Evolutionary conservation across 2,888 invertebrate species (phyloP).

Genomic region (Caenorhabditis wallacei): DNA sequence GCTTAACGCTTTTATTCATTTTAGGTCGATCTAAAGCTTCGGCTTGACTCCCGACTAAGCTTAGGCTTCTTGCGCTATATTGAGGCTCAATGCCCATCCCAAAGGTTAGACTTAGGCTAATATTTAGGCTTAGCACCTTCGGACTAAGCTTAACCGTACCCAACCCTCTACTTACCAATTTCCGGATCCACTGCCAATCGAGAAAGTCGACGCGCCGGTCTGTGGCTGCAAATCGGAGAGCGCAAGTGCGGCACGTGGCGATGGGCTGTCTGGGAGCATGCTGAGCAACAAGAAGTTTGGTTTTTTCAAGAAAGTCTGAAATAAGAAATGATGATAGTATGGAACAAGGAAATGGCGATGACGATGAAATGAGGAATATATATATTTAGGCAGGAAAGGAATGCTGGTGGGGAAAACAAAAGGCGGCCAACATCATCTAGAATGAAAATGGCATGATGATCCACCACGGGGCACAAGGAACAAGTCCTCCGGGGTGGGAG

Average conservation of each 20-base stretch:
- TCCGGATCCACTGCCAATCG: slow-evolving; percentile 75
- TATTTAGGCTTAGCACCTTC: too few relatives aligned
- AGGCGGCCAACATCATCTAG: slow-evolving; percentile 28
- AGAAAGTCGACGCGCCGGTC: slow-evolving; percentile 75
- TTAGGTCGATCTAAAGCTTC: too few relatives aligned
- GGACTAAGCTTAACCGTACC: too few relatives aligned
- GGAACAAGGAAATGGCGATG: neutral
- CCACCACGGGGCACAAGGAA: slow-evolving; percentile 29
- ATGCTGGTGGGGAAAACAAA: slow-evolving; percentile 17
- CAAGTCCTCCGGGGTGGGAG: slow-evolving; percentile 2
- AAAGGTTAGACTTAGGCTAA: too few relatives aligned
- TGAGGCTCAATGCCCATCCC: too few relatives aligned
- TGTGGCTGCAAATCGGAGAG: slow-evolving; percentile 82
- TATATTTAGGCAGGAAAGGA: too few relatives aligned
- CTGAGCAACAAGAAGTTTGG: neutral
- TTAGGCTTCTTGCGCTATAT: too few relatives aligned
- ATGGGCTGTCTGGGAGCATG: slow-evolving; percentile 82
- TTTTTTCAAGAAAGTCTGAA: slow-evolving; percentile 9
- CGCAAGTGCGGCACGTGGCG: slow-evolving; percentile 82
- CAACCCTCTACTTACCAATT: slow-evolving; percentile 78
- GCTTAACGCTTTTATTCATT: too few relatives aligned
- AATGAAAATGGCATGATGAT: slow-evolving; percentile 34
- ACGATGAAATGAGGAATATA: neutral
- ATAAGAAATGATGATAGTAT: slow-evolving; percentile 29
- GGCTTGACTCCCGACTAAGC: too few relatives aligned